Evolutionary conservation across 2,113 vertebrate species (phyloP), one percentile per base, ranked within the genome.

Genomic region (Bujurquina vittata): DNA sequence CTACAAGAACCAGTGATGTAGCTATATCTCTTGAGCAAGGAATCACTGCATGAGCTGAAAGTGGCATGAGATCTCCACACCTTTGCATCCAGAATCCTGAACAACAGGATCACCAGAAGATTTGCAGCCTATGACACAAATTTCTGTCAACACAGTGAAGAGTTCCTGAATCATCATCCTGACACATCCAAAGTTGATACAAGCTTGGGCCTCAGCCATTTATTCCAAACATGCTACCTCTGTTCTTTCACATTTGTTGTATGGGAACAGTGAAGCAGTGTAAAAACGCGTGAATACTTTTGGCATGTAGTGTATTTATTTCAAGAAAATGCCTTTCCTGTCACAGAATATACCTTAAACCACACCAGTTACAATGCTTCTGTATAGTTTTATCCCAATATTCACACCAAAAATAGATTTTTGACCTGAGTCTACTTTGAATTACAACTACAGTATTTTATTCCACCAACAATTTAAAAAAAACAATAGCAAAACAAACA

Each of bases 401-500:
- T 79, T 78, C 46, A 72, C 22, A 49, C 35, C 40, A 65, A n/a
- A 84, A 72, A 20, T 20, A 18, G 22, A 54, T 29, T 75, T 79
- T 77, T 77, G 80, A 85, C 77, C 89, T 7, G 52, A 31, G 80
- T 61, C 33, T 29, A 31, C 11, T 49, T 54, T 54, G 26, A 88
- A 76, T 80, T 52, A 33, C 2, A 23, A 26, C 23, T 46, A 18
- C 79, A 76, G 82, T 85, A 82, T 87, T 85, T 72, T 33, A 54
- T 54, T 87, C 73, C 80, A 80, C 78, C 75, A 80, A 55, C 81
- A 73, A 73, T 79, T 67, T 46, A 0, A 4, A 52, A 90, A 79
- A 69, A 90, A 78, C 81, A 89, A 37, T 58, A 62, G 10, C 49
- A 74, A 75, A 85, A 77, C 61, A 85, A 57, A 88, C 14, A 65